Evolutionary conservation across 2,113 vertebrate genomes (phyloP).

Genomic region (Pygoscelis adeliae): DNA sequence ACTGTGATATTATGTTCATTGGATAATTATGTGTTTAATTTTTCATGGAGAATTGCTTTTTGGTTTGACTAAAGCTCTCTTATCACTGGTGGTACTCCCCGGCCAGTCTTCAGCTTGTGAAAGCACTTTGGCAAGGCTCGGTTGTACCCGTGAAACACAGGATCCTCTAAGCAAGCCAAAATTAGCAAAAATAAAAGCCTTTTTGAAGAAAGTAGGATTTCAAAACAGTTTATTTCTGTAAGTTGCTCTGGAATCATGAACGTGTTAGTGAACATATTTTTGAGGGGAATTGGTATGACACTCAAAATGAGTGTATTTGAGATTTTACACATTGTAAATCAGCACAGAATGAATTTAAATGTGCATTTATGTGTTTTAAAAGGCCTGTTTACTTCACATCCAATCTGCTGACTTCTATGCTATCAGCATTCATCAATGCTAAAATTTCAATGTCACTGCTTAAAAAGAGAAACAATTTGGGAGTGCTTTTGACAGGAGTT

Average conservation of each 20-base stretch:
- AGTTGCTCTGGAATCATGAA: not conserved
- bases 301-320: not conserved
- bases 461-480: not conserved
- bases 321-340: not conserved
- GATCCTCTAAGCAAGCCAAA: not conserved
- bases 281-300: not conserved
- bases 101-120: not conserved
- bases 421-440: not conserved
- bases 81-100: not conserved
- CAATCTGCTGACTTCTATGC: not conserved
- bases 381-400: not conserved
- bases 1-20: not conserved
- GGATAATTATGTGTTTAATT: not conserved
- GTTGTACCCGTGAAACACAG: not conserved
- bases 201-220: not conserved
- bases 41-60: not conserved
- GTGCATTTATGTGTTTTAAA: not conserved
- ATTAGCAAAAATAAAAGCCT: not conserved
- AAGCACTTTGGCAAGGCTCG: not conserved
- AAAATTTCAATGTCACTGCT: not conserved
- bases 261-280: not conserved
- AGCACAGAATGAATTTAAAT: not conserved
- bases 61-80: not conserved
- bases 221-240: not conserved
- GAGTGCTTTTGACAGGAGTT: not conserved